Evolutionary conservation across 2,888 invertebrate species (phyloP), one percentile per base, ranked within the genome.

Genomic region (Galerucella pusilla): DNA sequence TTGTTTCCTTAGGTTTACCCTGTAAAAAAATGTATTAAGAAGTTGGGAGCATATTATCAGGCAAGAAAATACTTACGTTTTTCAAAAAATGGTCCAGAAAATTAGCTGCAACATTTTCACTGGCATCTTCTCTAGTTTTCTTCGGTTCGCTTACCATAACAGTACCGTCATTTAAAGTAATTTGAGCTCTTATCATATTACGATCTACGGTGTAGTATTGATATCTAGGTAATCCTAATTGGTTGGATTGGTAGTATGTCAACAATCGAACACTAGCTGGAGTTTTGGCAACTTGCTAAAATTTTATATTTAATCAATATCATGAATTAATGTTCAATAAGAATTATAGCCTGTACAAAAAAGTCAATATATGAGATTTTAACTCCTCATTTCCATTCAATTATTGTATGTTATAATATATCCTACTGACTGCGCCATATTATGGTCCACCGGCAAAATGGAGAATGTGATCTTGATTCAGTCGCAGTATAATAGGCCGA

Each of bases 131-230:
- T 71, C 87, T 87, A 42, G 85, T 87, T 4, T 79, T 67, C n/a
- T 88, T 88, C 46, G 87, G 84, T 6, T 89, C 88, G 10, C 91
- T 90, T 52, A 86, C 84, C 74, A 90, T 89, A 14, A 87, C 79
- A 46, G 87, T 84, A 42, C 88, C 88, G 78, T 88, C 88, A 0
- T 89, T 88, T 54, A 91, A 79, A 2, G 86, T 85, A 45, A 91
- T 88, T 77, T 88, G 88, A 0, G 90, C 89, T 64, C 83, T 84
- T 16, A 87, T 83, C 20, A 83, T 77, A 64, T 86, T 85, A 16
- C 85, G 84, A 12, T 86, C 83, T 4, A 82, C 77, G 28, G 86
- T 83, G n/a, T 85, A 84, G 79, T 90, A 90, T 71, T 83, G 87
- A 79, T 90, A 90, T 16, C 87, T 84, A 4, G 90, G 90, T 76